These are phyloP conservation scores for Conops quadrifasciatus DNA, from an alignment of 2,888 invertebrate species.

Conservation along the genomic window DNA sequence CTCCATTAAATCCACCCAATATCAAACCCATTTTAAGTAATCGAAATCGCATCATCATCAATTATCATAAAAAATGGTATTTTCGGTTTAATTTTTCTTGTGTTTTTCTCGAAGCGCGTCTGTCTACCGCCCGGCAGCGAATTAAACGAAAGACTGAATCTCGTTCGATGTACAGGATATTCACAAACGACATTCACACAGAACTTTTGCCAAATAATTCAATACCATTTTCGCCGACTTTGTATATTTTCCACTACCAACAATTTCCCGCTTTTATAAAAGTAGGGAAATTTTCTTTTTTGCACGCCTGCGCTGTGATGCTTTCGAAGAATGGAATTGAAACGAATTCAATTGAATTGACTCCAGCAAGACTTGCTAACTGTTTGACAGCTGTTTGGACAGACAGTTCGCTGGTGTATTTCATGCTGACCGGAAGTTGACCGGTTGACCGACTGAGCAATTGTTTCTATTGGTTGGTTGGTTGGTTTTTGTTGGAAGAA, in stretches of 20 bases:
- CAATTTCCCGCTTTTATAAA: constrained; percentile 15
- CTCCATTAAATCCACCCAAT: no score
- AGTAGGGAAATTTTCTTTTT: constrained; percentile 15
- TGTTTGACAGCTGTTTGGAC: background rate
- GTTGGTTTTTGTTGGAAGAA: background rate
- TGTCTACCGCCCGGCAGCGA: constrained; percentile 56
- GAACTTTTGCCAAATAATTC: constrained; percentile 18
- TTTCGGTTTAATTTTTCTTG: background rate
- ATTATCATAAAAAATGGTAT: background rate
- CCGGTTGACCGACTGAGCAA: background rate
- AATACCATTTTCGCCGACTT: no score
- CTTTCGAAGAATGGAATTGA: constrained; percentile 36
- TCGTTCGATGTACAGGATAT: constrained; percentile 36
- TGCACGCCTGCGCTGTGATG: constrained; percentile 3
- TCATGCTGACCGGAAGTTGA: background rate
- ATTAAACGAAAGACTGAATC: constrained; percentile 57
- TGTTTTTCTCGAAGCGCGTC: background rate
- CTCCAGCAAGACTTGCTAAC: background rate
- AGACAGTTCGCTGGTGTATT: constrained; percentile 11
- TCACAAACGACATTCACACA: constrained; percentile 21
- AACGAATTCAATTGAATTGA: background rate
- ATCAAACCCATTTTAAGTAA: no score
- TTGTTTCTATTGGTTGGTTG: background rate
- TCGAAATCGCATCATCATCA: no score
- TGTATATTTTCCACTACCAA: background rate